A percentile compares a stretch with the other conserved stretches of the same genome.
phyloP scores from a whole-genome alignment of 2,797 vertebrate genomes.

The Rachycentron canadum region DNA sequence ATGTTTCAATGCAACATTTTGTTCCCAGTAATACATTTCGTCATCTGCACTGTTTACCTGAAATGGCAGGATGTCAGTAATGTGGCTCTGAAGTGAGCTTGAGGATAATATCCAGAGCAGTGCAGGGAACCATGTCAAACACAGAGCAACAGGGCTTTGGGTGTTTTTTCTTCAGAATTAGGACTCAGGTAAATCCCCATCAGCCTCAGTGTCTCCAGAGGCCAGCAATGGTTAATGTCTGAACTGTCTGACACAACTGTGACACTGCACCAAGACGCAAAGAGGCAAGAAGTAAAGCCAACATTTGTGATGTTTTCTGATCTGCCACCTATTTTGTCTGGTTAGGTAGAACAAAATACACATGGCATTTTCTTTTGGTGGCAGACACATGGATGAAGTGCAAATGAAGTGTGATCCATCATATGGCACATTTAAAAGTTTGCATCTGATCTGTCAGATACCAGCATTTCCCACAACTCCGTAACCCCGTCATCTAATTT shows the following conservation, averaged over 20 bases:
- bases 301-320: not conserved
- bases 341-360: not conserved
- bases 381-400: no score
- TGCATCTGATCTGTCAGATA: no score
- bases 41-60: conserved; percentile 14
- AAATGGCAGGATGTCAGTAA: conserved; percentile 20
- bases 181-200: conserved; percentile 11
- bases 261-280: not conserved
- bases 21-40: not conserved
- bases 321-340: not conserved
- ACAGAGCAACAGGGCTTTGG: not conserved
- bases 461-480: no score
- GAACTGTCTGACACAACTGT: not conserved
- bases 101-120: not conserved
- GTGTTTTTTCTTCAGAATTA: not conserved
- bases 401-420: not conserved
- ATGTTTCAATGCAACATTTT: not conserved
- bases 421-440: not conserved
- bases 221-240: not conserved
- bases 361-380: not conserved
- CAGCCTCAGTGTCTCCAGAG: not conserved
- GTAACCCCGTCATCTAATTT: no score
- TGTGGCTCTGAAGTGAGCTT: conserved; percentile 6
- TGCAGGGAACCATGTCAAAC: not conserved
- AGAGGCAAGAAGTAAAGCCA: no score